These are phyloP conservation scores for Sinohyriopsis cumingii DNA, from an alignment of 2,888 invertebrate genomes.

Conservation along the genomic window DNA sequence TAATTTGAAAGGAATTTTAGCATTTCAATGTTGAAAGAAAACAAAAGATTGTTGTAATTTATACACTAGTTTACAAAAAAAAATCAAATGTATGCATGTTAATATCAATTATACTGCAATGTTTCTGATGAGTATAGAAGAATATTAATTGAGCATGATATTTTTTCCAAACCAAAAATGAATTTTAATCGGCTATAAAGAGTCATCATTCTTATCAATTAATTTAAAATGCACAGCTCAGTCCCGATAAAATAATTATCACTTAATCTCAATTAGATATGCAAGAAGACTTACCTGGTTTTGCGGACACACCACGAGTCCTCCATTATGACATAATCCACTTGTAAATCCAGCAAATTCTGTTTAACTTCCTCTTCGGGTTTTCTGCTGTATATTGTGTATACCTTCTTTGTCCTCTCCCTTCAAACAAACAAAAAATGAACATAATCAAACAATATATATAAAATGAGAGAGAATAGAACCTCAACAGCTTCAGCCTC, in stretches of 20 bases:
- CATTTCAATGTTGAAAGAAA: too few relatives aligned
- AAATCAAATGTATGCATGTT: too few relatives aligned
- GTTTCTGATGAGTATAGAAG: too few relatives aligned
- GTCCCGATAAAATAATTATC: not conserved
- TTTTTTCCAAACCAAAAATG: too few relatives aligned
- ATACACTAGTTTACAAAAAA: too few relatives aligned
- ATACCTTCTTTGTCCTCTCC: slow-evolving; percentile 84
- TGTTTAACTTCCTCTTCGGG: slow-evolving; percentile 80
- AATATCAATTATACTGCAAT: too few relatives aligned
- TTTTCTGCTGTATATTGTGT: slow-evolving; percentile 86
- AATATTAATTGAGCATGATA: too few relatives aligned
- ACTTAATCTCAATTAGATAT: not conserved
- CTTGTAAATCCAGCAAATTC: slow-evolving; percentile 79
- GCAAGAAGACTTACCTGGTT: slow-evolving; percentile 51
- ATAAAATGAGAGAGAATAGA: too few relatives aligned
- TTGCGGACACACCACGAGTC: slow-evolving; percentile 75
- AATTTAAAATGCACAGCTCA: not conserved
- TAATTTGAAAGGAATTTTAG: too few relatives aligned
- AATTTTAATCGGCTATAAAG: too few relatives aligned
- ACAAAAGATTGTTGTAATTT: too few relatives aligned
- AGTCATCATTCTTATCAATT: not conserved
- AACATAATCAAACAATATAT: not conserved
- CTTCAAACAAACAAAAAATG: slow-evolving; percentile 73
- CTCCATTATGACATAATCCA: slow-evolving; percentile 84
- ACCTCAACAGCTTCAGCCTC: too few relatives aligned